Percentiles rank a stretch among this genome's conserved stretches.
phyloP scores from a whole-genome alignment of 1,140 invertebrate genomes.

The Macrostomum lignano region DNA sequence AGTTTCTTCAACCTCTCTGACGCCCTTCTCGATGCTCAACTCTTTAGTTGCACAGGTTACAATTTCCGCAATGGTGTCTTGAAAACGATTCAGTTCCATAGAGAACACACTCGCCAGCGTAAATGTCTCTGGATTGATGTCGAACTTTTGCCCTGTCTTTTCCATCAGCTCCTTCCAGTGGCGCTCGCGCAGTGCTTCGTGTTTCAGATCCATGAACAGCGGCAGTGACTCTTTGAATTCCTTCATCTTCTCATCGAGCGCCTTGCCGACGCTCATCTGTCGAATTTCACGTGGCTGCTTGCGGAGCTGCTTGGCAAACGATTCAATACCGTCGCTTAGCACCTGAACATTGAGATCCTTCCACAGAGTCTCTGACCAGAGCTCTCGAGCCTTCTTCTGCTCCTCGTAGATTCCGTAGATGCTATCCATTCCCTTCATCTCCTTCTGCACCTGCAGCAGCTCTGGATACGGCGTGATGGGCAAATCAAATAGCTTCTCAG shows the following conservation, averaged over 20 bases:
- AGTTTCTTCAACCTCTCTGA: constrained; percentile 39
- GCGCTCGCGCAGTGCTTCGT: constrained; percentile 53
- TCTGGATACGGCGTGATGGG: constrained; percentile 47
- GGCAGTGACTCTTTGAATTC: constrained; percentile 57
- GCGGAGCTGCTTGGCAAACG: constrained; percentile 45
- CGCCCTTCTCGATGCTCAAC: constrained; percentile 49
- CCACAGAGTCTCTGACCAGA: constrained; percentile 59
- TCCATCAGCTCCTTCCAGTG: constrained; percentile 62
- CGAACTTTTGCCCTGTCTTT: constrained; percentile 48
- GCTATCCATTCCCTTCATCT: constrained; percentile 41
- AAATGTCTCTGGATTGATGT: constrained; percentile 53
- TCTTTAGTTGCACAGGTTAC: constrained; percentile 60
- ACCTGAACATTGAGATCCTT: constrained; percentile 49
- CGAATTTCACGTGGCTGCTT: constrained; percentile 34
- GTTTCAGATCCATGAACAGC: constrained; percentile 57
- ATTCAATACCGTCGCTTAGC: constrained; percentile 53
- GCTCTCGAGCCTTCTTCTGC: constrained; percentile 41
- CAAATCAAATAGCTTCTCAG: constrained; percentile 55
- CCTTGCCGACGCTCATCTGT: constrained; percentile 33
- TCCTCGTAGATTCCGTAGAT: constrained; percentile 47
- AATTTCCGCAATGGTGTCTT: constrained; percentile 48
- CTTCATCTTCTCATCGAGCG: constrained; percentile 50
- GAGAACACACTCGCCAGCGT: constrained; percentile 62
- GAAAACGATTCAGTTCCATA: constrained; percentile 55
- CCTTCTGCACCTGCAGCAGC: constrained; percentile 38